Evolutionary conservation across 2,888 invertebrate species (phyloP).

Genomic region (Tinea pellionella): DNA sequence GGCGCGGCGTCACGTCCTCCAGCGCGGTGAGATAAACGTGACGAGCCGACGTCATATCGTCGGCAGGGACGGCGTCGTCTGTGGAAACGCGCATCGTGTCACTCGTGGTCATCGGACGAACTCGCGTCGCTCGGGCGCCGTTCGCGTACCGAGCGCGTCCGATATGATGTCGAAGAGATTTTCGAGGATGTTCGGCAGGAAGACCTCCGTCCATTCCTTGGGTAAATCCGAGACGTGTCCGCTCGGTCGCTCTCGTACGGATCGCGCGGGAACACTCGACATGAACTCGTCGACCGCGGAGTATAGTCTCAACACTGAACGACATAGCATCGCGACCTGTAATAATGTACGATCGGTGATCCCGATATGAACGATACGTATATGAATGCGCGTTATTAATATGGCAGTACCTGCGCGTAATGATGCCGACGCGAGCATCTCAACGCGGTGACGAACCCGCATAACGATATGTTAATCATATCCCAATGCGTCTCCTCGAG

Average conservation of each 20-base stretch:
- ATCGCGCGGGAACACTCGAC: constrained; percentile 26
- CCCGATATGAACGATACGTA: too few relatives aligned
- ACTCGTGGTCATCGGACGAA: too few relatives aligned
- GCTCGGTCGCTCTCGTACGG: constrained; percentile 31
- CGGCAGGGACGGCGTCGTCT: neutral
- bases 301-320: constrained; percentile 65
- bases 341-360: constrained; percentile 16
- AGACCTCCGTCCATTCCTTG: constrained; percentile 83
- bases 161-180: constrained; percentile 40
- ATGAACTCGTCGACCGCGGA: constrained; percentile 54
- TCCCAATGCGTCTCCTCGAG: constrained; percentile 75
- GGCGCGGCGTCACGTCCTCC: neutral
- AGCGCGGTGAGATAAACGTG: neutral
- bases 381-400: constrained; percentile 71
- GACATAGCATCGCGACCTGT: constrained; percentile 60
- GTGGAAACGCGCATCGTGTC: too few relatives aligned
- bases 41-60: neutral
- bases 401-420: constrained; percentile 29
- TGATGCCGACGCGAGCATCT: neutral
- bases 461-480: constrained; percentile 76
- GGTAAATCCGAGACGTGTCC: constrained; percentile 48
- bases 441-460: constrained; percentile 68
- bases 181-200: constrained; percentile 72
- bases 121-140: too few relatives aligned
- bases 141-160: too few relatives aligned